Base-by-base conservation (phyloP, 2,888 invertebrate genomes). In the Dicyrtomina minuta region DNA sequence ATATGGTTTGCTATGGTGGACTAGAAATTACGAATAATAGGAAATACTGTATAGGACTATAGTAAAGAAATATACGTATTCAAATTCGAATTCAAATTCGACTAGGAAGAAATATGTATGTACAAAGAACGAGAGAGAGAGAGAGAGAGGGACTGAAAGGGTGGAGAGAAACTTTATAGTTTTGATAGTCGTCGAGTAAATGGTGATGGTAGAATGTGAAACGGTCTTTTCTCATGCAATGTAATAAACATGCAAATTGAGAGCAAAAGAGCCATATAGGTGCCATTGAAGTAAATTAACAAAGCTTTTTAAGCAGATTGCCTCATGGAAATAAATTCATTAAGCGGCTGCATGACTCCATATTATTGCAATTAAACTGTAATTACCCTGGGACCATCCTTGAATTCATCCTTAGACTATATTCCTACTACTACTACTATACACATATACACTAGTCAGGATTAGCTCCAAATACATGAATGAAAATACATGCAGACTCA, bases 171-270 rank as follows among this genome's bases (percentile, higher is more conserved):
- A 58, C 33, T 58, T 10, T 59, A 41, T 10, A 5, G 17, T 17
- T 26, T 33, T 59, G 59, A 41, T 41, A 17, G 12, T 60, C 43
- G 53, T 64, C 53, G n/a, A n/a, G n/a, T n/a, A n/a, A n/a, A n/a
- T n/a, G n/a, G n/a, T n/a, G n/a, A n/a, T n/a, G 39, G 27, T 64
- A 20, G 49, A 17, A 22, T 24, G 62, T 51, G 64, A 64, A 64
- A 64, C 64, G 64, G 64, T 27, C 64, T 51, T 20, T 53, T 64
- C 64, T 64, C 64, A 64, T 64, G 64, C 64, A 60, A 70, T 61
- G 66, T 53, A 66, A 70, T 70, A 70, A 70, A 70, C 70, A 70
- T 70, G 70, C 66, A 70, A 70, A 70, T 70, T 53, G 58, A 43
- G 65, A 55, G 17, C 24, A 33, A 55, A 55, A 51, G 26, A 49